Evolutionary conservation across 2,113 vertebrate genomes (phyloP).

Genomic region (Corynorhinus townsendii): DNA sequence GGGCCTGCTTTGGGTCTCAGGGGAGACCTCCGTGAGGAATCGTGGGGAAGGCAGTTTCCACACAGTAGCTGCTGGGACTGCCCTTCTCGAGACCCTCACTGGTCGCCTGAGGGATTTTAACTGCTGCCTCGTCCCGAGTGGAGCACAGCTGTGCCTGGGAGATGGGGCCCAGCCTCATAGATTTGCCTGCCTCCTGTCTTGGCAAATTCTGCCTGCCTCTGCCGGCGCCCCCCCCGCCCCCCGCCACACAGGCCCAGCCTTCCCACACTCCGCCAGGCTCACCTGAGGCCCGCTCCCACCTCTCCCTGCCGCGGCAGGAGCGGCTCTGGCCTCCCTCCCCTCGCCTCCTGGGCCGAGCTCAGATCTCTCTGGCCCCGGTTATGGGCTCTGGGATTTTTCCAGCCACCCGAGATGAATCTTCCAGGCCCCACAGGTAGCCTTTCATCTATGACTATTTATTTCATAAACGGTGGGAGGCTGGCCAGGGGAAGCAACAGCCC

Average conservation of each 20-base stretch:
- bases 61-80: background rate
- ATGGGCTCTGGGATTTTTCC: constrained; percentile 57
- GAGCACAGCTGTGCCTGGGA: background rate
- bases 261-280: background rate
- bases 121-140: background rate
- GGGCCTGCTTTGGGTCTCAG: background rate
- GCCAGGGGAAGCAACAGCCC: background rate
- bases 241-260: constrained; percentile 5
- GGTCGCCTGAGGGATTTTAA: background rate
- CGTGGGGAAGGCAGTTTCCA: background rate
- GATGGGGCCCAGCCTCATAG: background rate
- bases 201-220: background rate
- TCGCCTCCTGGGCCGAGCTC: constrained; percentile 2
- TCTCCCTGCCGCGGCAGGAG: background rate
- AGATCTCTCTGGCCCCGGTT: constrained; percentile 48
- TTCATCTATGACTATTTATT: constrained; percentile 53
- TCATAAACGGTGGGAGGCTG: constrained; percentile 47
- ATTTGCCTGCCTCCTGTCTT: background rate
- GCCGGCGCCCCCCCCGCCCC: no score
- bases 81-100: background rate
- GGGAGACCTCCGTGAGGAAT: background rate
- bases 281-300: background rate
- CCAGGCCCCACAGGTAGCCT: constrained; percentile 65
- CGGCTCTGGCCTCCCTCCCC: background rate
- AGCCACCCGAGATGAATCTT: constrained; percentile 51